phyloP scores from a whole-genome alignment of 2,113 vertebrate genomes.

The Tenebrosternarchus preto region DNA sequence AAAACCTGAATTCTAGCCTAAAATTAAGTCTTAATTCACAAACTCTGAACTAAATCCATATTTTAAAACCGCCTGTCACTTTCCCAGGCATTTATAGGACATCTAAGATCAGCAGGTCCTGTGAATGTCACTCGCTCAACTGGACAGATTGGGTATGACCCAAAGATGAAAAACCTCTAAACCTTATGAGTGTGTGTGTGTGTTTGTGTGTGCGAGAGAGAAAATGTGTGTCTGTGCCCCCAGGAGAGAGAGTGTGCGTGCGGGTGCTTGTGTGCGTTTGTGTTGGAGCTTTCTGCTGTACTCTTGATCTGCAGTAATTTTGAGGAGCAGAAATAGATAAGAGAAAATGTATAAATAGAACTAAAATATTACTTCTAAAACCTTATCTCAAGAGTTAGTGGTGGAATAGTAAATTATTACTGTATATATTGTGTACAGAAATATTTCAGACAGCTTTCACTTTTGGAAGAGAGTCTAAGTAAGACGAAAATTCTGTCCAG shows the following conservation, averaged over 20 bases:
- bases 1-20: neutral
- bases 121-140: slow-evolving; percentile 48
- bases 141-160: slow-evolving; percentile 32
- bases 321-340: no score
- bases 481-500: no score
- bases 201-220: slow-evolving; percentile 15
- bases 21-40: slow-evolving; percentile 8
- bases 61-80: slow-evolving; percentile 29
- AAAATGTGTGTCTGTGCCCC: neutral
- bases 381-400: no score
- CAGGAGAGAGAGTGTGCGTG: neutral
- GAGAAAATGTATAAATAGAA: neutral
- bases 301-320: neutral
- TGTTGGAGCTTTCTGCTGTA: neutral
- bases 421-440: no score
- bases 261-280: neutral
- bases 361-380: neutral
- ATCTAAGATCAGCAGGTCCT: slow-evolving; percentile 43
- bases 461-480: no score
- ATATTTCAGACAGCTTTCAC: no score
- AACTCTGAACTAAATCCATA: slow-evolving; percentile 14
- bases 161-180: neutral
- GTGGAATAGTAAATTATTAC: no score
- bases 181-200: neutral
- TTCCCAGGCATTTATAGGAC: slow-evolving; percentile 43